Evolutionary conservation across 1,140 invertebrate genomes (phyloP).

Genomic region (Helicoverpa armigera): DNA sequence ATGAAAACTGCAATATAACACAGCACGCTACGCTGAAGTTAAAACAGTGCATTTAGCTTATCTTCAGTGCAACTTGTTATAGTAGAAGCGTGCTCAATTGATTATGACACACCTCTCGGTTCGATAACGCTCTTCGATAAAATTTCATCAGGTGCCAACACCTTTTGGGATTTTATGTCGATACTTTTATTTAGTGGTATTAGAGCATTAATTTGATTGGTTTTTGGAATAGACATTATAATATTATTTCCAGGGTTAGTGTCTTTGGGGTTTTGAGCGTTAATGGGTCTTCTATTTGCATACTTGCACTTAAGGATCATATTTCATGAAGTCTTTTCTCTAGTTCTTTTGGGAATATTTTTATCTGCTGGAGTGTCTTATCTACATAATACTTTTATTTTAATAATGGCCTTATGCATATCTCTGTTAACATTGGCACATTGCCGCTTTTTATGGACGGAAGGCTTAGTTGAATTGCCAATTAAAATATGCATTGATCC

Average conservation of each 20-base stretch:
- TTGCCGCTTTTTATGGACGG: not conserved
- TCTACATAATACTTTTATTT: no score
- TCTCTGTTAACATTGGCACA: not conserved
- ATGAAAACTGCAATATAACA: no score
- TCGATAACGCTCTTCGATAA: constrained; percentile 8
- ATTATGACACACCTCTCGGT: constrained; percentile 11
- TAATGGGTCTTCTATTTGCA: no score
- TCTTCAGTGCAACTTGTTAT: constrained; percentile 15
- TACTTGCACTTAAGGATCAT: no score
- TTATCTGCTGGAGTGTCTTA: no score
- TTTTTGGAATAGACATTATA: no score
- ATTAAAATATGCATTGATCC: not conserved
- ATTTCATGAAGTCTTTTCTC: no score
- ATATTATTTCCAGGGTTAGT: no score
- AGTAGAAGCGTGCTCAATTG: constrained; percentile 15
- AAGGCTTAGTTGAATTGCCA: not conserved
- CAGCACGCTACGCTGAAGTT: not conserved
- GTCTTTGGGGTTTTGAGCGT: no score
- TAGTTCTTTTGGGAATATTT: no score
- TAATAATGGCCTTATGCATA: not conserved
- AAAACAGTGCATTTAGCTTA: constrained; percentile 4
- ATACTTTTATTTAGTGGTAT: no score
- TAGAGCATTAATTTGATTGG: no score
- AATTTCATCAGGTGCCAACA: not conserved
- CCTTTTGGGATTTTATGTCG: not conserved